Evolutionary conservation across 2,888 invertebrate species (phyloP), one percentile per base, ranked within the genome.

Genomic region (Limnephilus rhombicus): DNA sequence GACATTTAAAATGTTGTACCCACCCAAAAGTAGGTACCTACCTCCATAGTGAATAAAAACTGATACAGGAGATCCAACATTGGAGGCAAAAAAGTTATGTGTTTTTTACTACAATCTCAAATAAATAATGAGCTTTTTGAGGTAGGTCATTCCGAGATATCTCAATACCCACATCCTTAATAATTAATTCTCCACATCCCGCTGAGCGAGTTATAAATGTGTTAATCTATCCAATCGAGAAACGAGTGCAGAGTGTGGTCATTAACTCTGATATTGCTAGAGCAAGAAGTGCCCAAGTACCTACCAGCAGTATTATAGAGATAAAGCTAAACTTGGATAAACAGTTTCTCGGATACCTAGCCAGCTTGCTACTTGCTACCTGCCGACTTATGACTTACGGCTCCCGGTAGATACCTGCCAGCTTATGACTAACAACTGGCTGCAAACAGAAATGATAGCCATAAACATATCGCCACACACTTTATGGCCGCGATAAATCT

Each of bases 401-500:
- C 89, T 37, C 80, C 80, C 37, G 37, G 41, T n/a, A 81, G 37
- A 41, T 81, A 81, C 89, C 89, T 80, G 81, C 81, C 89, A 80
- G 81, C 85, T 88, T 92, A 68, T 91, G 85, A 90, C 92, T 88
- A 87, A 91, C 83, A 88, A 89, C 83, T 85, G 91, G 85, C 91
- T 80, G 91, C 82, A 41, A 53, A 85, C 91, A 89, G 89, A 92
- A 92, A 92, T 86, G 92, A 92, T 90, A 82, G 89, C 91, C 86
- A 92, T 92, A 92, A 92, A 92, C 92, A 90, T 83, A 92, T 90
- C 90, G 31, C 53, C 89, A 49, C 82, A 41, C 90, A 31, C 92
- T 92, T 92, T 92, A 92, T 92, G 90, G 90, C 80, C 34, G 24
- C 90, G 18, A 90, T 92, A 92, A 92, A 92, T 92, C 92, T 90